Evolutionary conservation across 2,888 invertebrate species (phyloP), one percentile per base, ranked within the genome.

Genomic region (Lamproptera curius): DNA sequence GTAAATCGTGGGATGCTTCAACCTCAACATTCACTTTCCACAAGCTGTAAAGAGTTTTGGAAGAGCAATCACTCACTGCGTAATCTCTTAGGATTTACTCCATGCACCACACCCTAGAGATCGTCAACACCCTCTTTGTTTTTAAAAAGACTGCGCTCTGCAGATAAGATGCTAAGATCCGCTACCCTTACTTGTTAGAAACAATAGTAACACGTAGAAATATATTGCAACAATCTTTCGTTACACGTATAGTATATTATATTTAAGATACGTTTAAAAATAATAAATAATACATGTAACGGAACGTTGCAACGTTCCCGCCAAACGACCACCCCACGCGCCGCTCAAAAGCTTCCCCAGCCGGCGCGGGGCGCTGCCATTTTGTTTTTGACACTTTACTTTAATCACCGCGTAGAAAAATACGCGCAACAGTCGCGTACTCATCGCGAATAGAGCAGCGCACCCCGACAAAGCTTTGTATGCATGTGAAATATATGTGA

Each of bases 311-410:
- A n/a, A n/a, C n/a, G n/a, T n/a, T n/a, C n/a, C n/a, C n/a, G n/a
- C n/a, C n/a, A n/a, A n/a, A n/a, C n/a, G n/a, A n/a, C n/a, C n/a
- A n/a, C n/a, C n/a, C n/a, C n/a, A 69, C 67, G 62, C 68, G 61
- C 65, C 62, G 58, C 62, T 61, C 56, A 70, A 69, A 60, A 63
- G 63, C 61, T 61, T 51, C 56, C 58, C 56, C 59, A 58, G 63
- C 65, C 61, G 56, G 51, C 57, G 61, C 65, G 68, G 62, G 64
- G 63, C 62, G 59, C 63, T 67, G 60, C 68, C 76, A 80, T 85
- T 84, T 86, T 84, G 81, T 84, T 84, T 82, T 81, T 79, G 82
- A 83, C 85, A 84, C 86, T 86, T 84, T 86, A 78, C 84, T 85
- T 81, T 86, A 86, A 86, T 86, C 85, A 83, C 84, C 71, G 77